These are phyloP conservation scores for Drosophila algonquin DNA, from an alignment of 2,888 invertebrate species.

Conservation along the genomic window DNA sequence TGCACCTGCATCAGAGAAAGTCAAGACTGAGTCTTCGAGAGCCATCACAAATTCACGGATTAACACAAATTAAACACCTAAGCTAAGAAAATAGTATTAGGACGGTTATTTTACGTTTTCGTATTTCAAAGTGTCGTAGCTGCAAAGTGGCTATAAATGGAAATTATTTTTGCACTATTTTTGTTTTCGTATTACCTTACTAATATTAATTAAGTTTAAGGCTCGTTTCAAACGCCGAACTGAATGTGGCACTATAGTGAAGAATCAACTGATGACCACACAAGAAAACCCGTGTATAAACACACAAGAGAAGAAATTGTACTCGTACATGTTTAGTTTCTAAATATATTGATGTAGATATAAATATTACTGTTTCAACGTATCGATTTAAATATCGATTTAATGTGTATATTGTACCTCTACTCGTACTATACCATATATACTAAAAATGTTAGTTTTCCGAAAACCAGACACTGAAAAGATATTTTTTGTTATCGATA, in stretches of 20 bases:
- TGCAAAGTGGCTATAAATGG: too few relatives aligned
- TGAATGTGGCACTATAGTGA: background rate
- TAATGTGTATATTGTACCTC: too few relatives aligned
- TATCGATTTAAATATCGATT: too few relatives aligned
- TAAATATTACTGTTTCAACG: too few relatives aligned
- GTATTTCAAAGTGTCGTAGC: too few relatives aligned
- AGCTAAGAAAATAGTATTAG: background rate
- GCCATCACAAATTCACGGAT: constrained; percentile 23
- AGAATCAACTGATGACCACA: background rate
- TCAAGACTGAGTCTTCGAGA: constrained; percentile 47
- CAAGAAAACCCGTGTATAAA: background rate
- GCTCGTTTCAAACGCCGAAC: background rate
- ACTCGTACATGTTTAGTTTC: background rate
- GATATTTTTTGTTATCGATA: too few relatives aligned
- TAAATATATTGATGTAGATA: background rate
- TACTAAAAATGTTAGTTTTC: too few relatives aligned
- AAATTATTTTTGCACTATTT: too few relatives aligned
- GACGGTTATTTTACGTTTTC: background rate
- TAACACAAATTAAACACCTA: background rate
- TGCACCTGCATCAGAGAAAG: constrained; percentile 34
- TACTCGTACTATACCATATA: too few relatives aligned
- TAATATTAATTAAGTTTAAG: background rate
- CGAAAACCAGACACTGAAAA: too few relatives aligned
- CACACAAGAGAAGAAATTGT: background rate
- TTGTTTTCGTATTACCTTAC: background rate